phyloP scores from a whole-genome alignment of 2,888 invertebrate genomes.

The Heliconius ethilla region DNA sequence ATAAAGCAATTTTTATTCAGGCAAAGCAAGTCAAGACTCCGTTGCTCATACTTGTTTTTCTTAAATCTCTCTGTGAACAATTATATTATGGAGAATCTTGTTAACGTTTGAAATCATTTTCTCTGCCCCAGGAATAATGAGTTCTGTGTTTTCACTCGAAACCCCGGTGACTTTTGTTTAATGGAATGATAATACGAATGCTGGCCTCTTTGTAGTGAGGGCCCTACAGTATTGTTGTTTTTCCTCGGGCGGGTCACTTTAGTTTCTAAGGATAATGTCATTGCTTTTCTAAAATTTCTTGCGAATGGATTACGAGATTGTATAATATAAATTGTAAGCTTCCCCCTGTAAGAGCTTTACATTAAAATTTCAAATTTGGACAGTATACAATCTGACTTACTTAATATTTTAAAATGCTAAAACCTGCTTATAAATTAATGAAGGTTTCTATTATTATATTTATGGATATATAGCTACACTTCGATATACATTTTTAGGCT shows the following conservation, averaged over 20 bases:
- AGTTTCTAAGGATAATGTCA: slow-evolving; percentile 76
- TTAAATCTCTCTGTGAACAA: slow-evolving; percentile 79
- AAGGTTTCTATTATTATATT: slow-evolving; percentile 3
- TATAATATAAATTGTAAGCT: slow-evolving; percentile 67
- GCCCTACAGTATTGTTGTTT: slow-evolving; percentile 76
- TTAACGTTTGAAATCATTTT: slow-evolving; percentile 81
- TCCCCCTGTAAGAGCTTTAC: slow-evolving; percentile 38
- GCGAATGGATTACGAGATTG: slow-evolving; percentile 64
- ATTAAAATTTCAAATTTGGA: slow-evolving; percentile 18
- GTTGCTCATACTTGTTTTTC: slow-evolving; percentile 73
- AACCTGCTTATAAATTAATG: background rate
- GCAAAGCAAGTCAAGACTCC: slow-evolving; percentile 47
- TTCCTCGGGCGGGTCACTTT: slow-evolving; percentile 76
- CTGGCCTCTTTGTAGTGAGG: slow-evolving; percentile 78
- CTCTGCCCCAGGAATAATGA: slow-evolving; percentile 77
- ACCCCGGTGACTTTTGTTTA: slow-evolving; percentile 81
- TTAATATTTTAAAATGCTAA: slow-evolving; percentile 5
- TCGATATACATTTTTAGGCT: background rate
- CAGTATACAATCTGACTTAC: background rate
- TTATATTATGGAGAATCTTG: slow-evolving; percentile 79
- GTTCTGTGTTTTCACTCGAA: slow-evolving; percentile 81
- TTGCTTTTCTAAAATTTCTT: slow-evolving; percentile 70
- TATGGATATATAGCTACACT: background rate
- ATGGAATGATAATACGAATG: slow-evolving; percentile 82
- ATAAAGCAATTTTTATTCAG: slow-evolving; percentile 61